phyloP scores from a whole-genome alignment of 2,797 vertebrate species.

The Neopelma chrysocephalum region DNA sequence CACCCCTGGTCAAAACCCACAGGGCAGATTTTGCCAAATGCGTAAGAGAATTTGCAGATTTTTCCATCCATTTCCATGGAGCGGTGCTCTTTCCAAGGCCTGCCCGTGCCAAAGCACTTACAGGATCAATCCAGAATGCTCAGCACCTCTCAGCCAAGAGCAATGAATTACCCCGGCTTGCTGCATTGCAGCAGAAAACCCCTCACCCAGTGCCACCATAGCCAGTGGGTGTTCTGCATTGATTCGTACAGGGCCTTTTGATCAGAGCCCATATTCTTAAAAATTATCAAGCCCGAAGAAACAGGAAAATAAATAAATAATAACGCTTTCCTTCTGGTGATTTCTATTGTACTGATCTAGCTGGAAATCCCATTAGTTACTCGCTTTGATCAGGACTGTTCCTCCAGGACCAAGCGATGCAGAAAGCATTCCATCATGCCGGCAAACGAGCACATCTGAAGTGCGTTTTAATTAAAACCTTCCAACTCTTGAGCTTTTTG shows the following conservation, averaged over 20 bases:
- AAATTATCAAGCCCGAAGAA: neutral
- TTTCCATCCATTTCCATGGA: neutral
- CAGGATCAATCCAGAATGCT: rapidly evolving
- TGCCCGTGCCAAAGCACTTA: neutral
- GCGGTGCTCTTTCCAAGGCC: neutral
- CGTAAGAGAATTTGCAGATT: neutral
- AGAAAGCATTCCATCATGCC: neutral
- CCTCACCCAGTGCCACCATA: rapidly evolving
- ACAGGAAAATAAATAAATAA: slow-evolving; percentile 18
- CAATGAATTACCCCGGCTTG: neutral
- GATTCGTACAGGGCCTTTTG: neutral
- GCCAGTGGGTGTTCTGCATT: neutral
- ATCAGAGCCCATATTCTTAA: neutral
- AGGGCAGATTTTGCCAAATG: neutral
- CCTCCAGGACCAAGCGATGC: neutral
- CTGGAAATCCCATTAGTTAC: neutral
- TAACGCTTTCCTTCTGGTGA: neutral
- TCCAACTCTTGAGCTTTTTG: slow-evolving; percentile 38
- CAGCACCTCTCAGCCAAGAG: neutral
- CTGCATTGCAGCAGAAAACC: neutral
- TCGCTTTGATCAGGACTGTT: slow-evolving; percentile 18
- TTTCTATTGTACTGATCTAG: slow-evolving; percentile 3
- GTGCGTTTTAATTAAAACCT: slow-evolving; percentile 64
- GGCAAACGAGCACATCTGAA: neutral
- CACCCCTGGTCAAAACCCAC: neutral